Percentiles rank a stretch among this genome's conserved stretches.
These are phyloP conservation scores for Halesus radiatus DNA, from an alignment of 1,140 invertebrate species.

Conservation along the genomic window DNA sequence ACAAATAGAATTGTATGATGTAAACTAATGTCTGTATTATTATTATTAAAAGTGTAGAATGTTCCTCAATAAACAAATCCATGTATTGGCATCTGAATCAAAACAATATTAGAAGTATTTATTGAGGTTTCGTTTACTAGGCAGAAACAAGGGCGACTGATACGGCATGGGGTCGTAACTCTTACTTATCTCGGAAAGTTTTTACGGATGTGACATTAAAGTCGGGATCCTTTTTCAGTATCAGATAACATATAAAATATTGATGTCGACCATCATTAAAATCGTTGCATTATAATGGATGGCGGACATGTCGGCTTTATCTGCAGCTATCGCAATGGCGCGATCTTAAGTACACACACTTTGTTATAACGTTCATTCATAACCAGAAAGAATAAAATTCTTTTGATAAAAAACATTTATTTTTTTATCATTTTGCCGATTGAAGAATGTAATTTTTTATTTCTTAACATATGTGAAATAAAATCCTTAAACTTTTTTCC, in stretches of 20 bases:
- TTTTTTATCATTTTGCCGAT: background rate
- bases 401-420: background rate
- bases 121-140: constrained; percentile 26
- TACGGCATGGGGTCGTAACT: constrained; percentile 17
- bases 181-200: constrained; percentile 39
- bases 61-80: too few species aligned
- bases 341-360: background rate
- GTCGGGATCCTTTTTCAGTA: constrained; percentile 34
- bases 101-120: background rate
- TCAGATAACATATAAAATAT: constrained; percentile 42
- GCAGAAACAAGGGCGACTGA: background rate
- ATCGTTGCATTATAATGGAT: constrained; percentile 30
- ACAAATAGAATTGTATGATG: too few species aligned
- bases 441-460: too few species aligned
- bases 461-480: too few species aligned
- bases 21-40: too few species aligned
- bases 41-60: too few species aligned
- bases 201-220: constrained; percentile 43
- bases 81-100: background rate
- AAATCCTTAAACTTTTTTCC: too few species aligned
- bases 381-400: too few species aligned
- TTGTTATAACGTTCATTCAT: background rate
- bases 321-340: background rate
- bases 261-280: constrained; percentile 39
- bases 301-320: background rate